These are phyloP conservation scores for Trissolcus japonicus DNA, from an alignment of 2,888 invertebrate genomes.

Conservation along the genomic window DNA sequence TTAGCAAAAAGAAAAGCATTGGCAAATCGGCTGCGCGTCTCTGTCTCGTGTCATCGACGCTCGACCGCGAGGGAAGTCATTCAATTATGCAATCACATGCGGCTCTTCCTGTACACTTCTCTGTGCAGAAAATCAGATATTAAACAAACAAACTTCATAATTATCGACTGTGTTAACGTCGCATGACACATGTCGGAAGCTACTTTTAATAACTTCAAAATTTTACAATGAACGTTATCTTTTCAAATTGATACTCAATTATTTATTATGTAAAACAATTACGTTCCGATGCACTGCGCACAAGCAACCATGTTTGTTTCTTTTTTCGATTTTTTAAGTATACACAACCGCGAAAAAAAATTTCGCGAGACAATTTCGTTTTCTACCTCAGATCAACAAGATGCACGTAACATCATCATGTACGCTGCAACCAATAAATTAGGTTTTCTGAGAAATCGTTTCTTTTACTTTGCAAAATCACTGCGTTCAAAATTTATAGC, in stretches of 20 bases:
- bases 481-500: too few species aligned
- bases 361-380: too few species aligned
- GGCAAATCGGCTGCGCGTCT: background rate
- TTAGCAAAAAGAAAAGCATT: too few species aligned
- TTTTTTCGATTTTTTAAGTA: too few species aligned
- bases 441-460: too few species aligned
- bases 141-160: conserved; percentile 36
- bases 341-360: too few species aligned
- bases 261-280: conserved; percentile 29
- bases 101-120: conserved; percentile 42
- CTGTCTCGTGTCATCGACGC: conserved; percentile 22
- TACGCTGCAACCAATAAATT: too few species aligned
- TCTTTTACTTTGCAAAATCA: too few species aligned
- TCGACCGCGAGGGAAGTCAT: conserved; percentile 44
- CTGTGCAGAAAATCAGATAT: conserved; percentile 46
- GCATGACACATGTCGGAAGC: conserved; percentile 48
- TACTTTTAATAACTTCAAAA: conserved; percentile 30
- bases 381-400: too few species aligned
- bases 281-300: conserved; percentile 5
- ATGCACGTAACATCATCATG: too few species aligned
- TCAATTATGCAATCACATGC: conserved; percentile 49
- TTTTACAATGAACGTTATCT: background rate
- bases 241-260: background rate
- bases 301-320: too few species aligned
- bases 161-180: conserved; percentile 45